Evolutionary conservation across 2,888 invertebrate genomes (phyloP), one percentile per base, ranked within the genome.

Genomic region (Meghimatium bilineatum): DNA sequence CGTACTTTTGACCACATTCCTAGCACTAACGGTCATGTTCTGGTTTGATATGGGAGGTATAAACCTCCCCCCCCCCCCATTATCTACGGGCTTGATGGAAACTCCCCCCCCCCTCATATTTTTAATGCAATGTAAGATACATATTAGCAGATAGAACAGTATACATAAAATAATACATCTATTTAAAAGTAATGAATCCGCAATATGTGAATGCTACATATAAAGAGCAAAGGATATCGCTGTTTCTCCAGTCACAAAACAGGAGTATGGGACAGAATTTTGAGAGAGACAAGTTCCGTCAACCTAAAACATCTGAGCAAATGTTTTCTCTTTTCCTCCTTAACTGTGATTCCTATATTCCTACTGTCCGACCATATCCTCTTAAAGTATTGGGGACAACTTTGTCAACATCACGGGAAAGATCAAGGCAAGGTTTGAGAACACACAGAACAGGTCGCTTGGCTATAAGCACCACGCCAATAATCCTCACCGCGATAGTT

Each of bases 401-500:
- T 75, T 75, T 75, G 82, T 82, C 82, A 82, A 74, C 75, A 82
- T 32, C 66, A 20, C 36, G 49, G 75, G 75, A 82, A 75, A 82
- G 82, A 82, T 82, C 82, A 75, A 82, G 82, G 82, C 82, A 63
- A 17, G 63, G 75, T 26, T 20, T 52, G 75, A 29, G 67, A 66
- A 72, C 75, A 82, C 32, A 75, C 82, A 82, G 23, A 56, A 44
- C 34, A 26, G 26, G 29, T n/a, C 34, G 38, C 38, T 72, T 1
- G 36, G 12, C 56, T 60, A 36, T 56, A 38, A 6, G 44, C n/a
- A 34, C 60, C 10, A 38, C 36, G 38, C 49, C 60, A 36, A 63
- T 49, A 63, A 75, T 66, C 63, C 75, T 20, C 66, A 20, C 34
- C 49, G 44, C 52, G 23, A 29, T 44, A 44, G 82, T 82, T 82